Conservation (phyloP, 2,113 vertebrate species). For the Copsychus sechellarum region DNA sequence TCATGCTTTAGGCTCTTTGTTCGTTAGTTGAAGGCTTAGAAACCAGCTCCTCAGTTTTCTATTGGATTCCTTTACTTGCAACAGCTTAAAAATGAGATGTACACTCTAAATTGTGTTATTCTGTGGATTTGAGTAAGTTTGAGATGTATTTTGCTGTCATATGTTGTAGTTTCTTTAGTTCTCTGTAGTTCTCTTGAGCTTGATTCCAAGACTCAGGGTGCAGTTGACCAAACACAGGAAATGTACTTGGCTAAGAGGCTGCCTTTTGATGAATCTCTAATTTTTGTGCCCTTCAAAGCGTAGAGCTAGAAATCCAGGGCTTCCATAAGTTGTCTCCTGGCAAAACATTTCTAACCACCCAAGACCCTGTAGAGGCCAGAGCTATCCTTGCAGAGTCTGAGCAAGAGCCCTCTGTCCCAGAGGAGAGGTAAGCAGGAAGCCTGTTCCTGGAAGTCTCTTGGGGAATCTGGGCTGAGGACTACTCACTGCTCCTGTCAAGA, state of each 20-base stretch:
- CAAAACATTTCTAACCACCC: neutral
- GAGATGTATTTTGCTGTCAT: neutral
- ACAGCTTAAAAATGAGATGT: neutral
- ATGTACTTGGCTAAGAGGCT: neutral
- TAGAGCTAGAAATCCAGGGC: neutral
- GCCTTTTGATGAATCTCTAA: neutral
- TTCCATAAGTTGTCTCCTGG: neutral
- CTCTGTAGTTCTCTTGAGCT: neutral
- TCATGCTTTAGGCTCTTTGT: neutral
- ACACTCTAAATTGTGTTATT: neutral
- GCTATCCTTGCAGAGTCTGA: neutral
- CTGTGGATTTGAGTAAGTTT: neutral
- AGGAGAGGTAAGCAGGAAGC: neutral
- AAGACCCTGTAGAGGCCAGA: accelerated
- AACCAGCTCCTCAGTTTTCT: neutral
- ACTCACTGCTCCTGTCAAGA: accelerated
- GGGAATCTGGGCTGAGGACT: neutral
- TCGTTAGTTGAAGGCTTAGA: neutral
- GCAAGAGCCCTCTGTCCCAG: neutral
- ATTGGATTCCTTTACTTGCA: neutral
- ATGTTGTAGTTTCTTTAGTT: neutral
- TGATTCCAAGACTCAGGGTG: neutral
- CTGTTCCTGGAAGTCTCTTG: neutral
- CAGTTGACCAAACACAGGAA: neutral
- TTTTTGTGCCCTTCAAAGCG: neutral